Conservation (phyloP, 2,888 invertebrate species). For the Amiota mariae region DNA sequence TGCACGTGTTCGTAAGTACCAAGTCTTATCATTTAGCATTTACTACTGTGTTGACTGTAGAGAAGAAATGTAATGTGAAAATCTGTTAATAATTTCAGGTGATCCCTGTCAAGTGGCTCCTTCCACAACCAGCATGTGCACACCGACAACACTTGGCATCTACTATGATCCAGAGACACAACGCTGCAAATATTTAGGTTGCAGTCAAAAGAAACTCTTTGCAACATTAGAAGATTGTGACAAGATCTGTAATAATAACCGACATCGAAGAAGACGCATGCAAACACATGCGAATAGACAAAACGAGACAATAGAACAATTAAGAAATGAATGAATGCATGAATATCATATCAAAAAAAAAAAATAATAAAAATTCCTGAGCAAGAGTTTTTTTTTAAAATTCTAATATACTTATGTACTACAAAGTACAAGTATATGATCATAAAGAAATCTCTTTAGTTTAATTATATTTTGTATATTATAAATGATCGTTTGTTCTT, state of each 20-base stretch:
- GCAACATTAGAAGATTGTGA: constrained; percentile 67
- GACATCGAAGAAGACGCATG: constrained; percentile 56
- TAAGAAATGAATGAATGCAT: constrained; percentile 32
- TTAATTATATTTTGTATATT: not conserved
- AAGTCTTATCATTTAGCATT: too few species aligned
- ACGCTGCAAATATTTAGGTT: constrained; percentile 67
- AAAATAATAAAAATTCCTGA: too few species aligned
- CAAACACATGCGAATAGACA: constrained; percentile 41
- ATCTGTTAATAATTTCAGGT: constrained; percentile 46
- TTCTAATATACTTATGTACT: too few species aligned
- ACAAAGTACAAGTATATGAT: too few species aligned
- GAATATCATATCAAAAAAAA: too few species aligned
- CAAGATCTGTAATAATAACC: constrained; percentile 65
- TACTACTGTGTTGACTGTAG: not conserved
- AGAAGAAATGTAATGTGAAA: too few species aligned
- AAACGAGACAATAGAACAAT: constrained; percentile 54
- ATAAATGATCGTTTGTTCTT: not conserved
- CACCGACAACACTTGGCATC: constrained; percentile 66
- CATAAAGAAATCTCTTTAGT: not conserved
- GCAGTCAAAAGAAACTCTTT: constrained; percentile 65
- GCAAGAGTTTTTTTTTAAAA: too few species aligned
- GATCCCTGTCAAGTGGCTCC: constrained; percentile 67
- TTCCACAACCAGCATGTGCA: constrained; percentile 65
- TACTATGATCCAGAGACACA: constrained; percentile 68
- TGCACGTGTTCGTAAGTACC: constrained; percentile 52